phyloP scores from a whole-genome alignment of 2,888 invertebrate genomes.

The Siphonodentalium dalli region DNA sequence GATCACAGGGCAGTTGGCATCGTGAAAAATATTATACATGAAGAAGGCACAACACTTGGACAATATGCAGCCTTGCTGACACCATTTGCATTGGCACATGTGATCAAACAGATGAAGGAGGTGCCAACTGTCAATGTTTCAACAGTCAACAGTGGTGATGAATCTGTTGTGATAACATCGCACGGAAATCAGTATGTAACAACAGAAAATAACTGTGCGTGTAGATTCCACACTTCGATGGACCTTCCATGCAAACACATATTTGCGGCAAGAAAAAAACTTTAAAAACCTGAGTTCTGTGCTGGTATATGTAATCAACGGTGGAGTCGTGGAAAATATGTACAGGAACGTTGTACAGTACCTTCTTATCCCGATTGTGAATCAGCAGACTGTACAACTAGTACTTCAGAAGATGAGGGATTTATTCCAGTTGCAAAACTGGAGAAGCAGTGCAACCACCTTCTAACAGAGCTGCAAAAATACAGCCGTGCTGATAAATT shows the following conservation, averaged over 20 bases:
- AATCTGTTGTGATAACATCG: background rate
- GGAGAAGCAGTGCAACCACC: too few species aligned
- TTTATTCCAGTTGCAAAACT: too few species aligned
- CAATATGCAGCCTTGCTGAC: conserved; percentile 8
- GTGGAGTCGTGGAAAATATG: too few species aligned
- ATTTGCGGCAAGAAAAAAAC: background rate
- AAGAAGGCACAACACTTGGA: background rate
- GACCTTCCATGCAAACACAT: conserved; percentile 18
- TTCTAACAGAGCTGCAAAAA: too few species aligned
- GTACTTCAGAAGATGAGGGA: too few species aligned
- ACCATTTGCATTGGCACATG: conserved; percentile 4
- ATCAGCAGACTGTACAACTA: too few species aligned
- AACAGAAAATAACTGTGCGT: conserved; percentile 1
- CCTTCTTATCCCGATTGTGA: too few species aligned
- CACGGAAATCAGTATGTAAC: background rate
- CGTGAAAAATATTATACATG: conserved; percentile 2
- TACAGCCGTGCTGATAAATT: too few species aligned
- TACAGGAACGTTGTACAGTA: too few species aligned
- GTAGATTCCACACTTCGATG: conserved; percentile 13
- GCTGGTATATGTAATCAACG: conserved; percentile 5
- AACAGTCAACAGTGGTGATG: background rate
- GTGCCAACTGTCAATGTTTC: background rate
- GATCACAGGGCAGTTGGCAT: conserved; percentile 12
- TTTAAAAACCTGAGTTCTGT: background rate
- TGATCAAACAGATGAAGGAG: conserved; percentile 9